Conservation (phyloP, 2,113 vertebrate species). For the Neomonachus schauinslandi region DNA sequence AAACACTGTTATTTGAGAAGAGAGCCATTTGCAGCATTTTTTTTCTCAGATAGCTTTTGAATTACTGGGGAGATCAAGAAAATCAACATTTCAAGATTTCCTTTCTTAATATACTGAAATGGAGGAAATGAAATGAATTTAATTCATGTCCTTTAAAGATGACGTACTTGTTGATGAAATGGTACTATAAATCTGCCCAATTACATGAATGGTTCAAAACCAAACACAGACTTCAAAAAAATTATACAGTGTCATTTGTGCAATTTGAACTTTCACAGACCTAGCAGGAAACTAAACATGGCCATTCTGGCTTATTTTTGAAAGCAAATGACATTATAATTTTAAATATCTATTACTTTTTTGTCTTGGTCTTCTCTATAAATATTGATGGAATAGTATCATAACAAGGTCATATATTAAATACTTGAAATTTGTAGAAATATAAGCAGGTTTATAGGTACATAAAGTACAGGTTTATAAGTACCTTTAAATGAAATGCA, state of each 20-base stretch:
- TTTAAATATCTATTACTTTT: neutral
- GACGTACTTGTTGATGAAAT: conserved; percentile 39
- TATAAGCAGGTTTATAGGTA: neutral
- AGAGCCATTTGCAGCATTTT: neutral
- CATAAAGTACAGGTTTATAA: neutral
- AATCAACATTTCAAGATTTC: neutral
- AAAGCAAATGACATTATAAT: neutral
- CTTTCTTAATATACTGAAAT: neutral
- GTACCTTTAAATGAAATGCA: neutral
- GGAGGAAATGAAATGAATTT: conserved; percentile 21
- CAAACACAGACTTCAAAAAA: neutral
- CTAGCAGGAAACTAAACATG: neutral
- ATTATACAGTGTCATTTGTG: neutral
- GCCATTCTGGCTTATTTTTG: neutral
- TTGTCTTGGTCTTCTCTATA: neutral
- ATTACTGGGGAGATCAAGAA: neutral
- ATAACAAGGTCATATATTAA: neutral
- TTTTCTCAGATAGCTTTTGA: neutral
- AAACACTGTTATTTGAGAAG: conserved; percentile 43
- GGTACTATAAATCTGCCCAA: conserved; percentile 74
- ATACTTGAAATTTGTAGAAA: neutral
- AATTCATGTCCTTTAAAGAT: conserved; percentile 45
- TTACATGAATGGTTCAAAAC: conserved; percentile 38
- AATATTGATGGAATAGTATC: neutral
- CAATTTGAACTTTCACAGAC: neutral